phyloP scores from a whole-genome alignment of 1,140 invertebrate species.

The Parapsyche elsis region DNA sequence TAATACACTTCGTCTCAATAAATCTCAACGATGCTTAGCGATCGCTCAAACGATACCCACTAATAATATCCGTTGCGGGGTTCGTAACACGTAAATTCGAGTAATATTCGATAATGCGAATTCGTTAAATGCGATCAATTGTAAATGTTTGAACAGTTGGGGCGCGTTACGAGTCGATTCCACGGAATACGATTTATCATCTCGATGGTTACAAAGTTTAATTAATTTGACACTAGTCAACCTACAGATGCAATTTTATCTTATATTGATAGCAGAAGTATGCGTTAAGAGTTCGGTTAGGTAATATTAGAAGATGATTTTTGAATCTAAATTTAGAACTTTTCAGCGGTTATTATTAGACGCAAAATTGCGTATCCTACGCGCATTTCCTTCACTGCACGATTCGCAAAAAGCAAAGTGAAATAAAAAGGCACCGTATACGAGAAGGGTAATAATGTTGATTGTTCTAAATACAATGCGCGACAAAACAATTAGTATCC shows the following conservation, averaged over 20 bases:
- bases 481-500: slow-evolving; percentile 15
- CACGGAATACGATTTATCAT: slow-evolving; percentile 15
- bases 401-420: not conserved
- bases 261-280: no score
- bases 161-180: not conserved
- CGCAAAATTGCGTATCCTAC: not conserved
- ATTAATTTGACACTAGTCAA: no score
- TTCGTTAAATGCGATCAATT: no score
- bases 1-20: no score
- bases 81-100: no score
- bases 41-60: no score
- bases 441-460: not conserved
- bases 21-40: no score
- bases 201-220: not conserved
- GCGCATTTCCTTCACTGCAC: not conserved
- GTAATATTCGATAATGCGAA: no score
- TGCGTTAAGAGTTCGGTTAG: no score
- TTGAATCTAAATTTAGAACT: not conserved
- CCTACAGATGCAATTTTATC: no score
- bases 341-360: not conserved
- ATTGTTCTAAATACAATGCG: slow-evolving; percentile 17
- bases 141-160: slow-evolving; percentile 27
- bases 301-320: not conserved
- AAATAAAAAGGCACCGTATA: not conserved
- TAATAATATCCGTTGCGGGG: no score